phyloP scores from a whole-genome alignment of 2,888 invertebrate species.

The Pseudoips prasinana region DNA sequence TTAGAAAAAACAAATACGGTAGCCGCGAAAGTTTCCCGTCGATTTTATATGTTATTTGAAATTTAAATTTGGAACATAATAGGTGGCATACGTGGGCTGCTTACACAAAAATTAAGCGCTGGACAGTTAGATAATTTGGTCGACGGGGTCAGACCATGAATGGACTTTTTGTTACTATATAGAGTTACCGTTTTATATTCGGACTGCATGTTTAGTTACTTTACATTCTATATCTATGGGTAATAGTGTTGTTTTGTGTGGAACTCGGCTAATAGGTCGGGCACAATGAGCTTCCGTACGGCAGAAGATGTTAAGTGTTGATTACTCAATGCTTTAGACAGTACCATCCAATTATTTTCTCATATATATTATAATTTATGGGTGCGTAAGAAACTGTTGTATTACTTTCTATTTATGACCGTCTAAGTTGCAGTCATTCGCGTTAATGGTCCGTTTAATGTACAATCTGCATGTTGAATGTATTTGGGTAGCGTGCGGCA shows the following conservation, averaged over 20 bases:
- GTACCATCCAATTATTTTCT: slow-evolving; percentile 19
- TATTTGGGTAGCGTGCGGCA: slow-evolving; percentile 32
- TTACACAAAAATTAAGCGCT: slow-evolving; percentile 52
- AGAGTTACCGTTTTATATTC: slow-evolving; percentile 55
- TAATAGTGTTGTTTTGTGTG: slow-evolving; percentile 49
- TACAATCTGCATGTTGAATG: slow-evolving; percentile 20
- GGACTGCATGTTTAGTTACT: slow-evolving; percentile 24
- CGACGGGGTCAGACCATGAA: slow-evolving; percentile 51
- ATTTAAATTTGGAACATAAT: slow-evolving; percentile 45
- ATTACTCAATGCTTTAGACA: slow-evolving; percentile 24
- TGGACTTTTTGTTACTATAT: slow-evolving; percentile 51
- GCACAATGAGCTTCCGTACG: slow-evolving; percentile 34
- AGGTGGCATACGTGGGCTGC: slow-evolving; percentile 46
- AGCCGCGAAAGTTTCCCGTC: slow-evolving; percentile 43
- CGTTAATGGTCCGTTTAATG: slow-evolving; percentile 21
- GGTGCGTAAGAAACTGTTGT: slow-evolving; percentile 16
- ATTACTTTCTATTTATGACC: slow-evolving; percentile 24
- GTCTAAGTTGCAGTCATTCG: slow-evolving; percentile 33
- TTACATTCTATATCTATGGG: slow-evolving; percentile 37
- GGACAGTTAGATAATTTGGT: slow-evolving; percentile 67
- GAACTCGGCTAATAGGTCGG: slow-evolving; percentile 57
- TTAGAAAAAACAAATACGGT: slow-evolving; percentile 2
- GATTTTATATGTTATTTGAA: slow-evolving; percentile 45
- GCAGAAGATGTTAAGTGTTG: slow-evolving; percentile 21
- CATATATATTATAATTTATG: slow-evolving; percentile 11